Evolutionary conservation across 2,797 vertebrate species (phyloP).

Genomic region (Coreius guichenoti): DNA sequence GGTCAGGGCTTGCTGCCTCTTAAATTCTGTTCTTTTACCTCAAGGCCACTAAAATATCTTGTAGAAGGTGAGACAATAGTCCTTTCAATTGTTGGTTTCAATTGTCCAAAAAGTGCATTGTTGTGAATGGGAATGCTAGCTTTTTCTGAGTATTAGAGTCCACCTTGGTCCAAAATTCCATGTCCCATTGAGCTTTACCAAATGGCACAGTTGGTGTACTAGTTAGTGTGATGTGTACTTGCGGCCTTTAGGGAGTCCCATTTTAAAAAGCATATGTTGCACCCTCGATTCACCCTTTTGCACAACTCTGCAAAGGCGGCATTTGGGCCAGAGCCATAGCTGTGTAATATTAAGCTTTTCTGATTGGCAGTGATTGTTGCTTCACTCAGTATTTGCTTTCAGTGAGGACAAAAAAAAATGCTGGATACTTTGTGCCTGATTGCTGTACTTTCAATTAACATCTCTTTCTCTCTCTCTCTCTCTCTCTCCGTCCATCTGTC

Average conservation of each 20-base stretch:
- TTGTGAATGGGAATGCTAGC: not conserved
- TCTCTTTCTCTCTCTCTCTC: not conserved
- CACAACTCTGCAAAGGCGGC: not conserved
- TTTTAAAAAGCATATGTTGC: not conserved
- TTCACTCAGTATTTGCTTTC: not conserved
- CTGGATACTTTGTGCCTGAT: not conserved
- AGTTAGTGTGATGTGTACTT: not conserved
- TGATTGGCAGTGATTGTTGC: not conserved
- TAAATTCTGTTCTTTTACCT: not conserved
- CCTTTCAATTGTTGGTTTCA: not conserved
- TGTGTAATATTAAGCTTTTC: not conserved
- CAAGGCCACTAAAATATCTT: not conserved
- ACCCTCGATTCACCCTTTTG: not conserved
- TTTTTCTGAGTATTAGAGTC: not conserved
- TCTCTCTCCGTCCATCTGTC: not conserved
- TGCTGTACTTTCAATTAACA: not conserved
- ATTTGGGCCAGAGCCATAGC: not conserved
- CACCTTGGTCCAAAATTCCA: not conserved
- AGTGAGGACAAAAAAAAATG: not conserved
- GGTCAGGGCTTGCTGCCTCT: not conserved
- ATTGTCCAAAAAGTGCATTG: not conserved
- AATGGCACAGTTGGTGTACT: not conserved
- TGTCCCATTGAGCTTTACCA: not conserved
- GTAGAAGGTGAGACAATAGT: not conserved
- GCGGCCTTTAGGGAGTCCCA: not conserved